These are phyloP conservation scores for Cinclus mexicanus DNA, from an alignment of 2,113 vertebrate genomes.

Conservation along the genomic window DNA sequence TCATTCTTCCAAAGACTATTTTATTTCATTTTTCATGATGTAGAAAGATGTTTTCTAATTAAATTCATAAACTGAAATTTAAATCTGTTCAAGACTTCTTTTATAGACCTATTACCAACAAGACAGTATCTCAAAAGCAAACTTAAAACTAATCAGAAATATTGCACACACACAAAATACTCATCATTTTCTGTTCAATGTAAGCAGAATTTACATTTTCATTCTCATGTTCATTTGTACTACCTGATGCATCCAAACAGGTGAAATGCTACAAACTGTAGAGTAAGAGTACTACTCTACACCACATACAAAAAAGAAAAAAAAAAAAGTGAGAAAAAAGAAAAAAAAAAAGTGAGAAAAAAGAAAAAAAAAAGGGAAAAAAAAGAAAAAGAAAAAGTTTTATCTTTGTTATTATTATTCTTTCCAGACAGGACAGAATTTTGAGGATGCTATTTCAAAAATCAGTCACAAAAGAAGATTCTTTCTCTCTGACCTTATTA, in stretches of 20 bases:
- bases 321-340: background rate
- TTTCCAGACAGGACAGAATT: background rate
- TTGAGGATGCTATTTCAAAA: background rate
- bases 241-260: background rate
- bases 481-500: background rate
- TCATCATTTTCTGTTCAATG: accelerated
- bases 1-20: background rate
- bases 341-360: background rate
- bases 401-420: background rate
- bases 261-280: background rate
- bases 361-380: too few relatives aligned
- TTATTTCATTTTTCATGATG: background rate
- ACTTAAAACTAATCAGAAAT: background rate
- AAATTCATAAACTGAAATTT: background rate
- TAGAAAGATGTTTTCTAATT: background rate
- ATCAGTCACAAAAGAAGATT: background rate
- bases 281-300: background rate
- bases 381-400: background rate
- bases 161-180: background rate
- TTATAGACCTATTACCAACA: background rate
- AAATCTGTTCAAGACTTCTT: background rate
- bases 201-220: background rate
- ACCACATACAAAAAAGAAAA: background rate
- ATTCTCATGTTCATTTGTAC: background rate
- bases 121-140: background rate